Evolutionary conservation across 2,888 invertebrate species (phyloP).

Genomic region (Tipula lateralis): DNA sequence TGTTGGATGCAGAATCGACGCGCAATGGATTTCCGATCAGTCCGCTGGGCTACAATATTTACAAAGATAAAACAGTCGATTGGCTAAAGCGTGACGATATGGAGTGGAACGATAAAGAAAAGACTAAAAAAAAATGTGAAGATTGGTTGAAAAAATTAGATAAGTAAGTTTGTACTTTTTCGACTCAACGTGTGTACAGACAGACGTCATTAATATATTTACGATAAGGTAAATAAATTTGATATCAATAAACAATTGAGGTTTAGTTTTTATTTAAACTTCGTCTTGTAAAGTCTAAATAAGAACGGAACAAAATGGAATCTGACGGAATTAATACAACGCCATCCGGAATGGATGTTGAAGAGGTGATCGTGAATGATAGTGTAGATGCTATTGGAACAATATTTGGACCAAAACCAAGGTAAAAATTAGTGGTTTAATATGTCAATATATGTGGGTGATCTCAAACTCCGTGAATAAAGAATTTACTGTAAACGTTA

Average conservation of each 20-base stretch:
- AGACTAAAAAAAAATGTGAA: slow-evolving; percentile 35
- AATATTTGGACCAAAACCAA: background rate
- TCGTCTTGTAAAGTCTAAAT: background rate
- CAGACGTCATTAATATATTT: no score
- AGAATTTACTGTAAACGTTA: background rate
- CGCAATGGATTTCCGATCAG: slow-evolving; percentile 31
- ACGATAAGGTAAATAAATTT: background rate
- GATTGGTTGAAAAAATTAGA: slow-evolving; percentile 31
- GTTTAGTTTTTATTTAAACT: background rate
- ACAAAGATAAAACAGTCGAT: slow-evolving; percentile 29
- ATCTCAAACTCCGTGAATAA: no score
- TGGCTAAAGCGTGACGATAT: slow-evolving; percentile 31
- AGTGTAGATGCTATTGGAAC: background rate
- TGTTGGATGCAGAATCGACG: slow-evolving; percentile 26
- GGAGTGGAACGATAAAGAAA: slow-evolving; percentile 36
- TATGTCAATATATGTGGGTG: background rate
- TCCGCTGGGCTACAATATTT: slow-evolving; percentile 30
- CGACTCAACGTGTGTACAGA: no score
- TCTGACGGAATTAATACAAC: background rate
- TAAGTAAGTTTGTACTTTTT: background rate
- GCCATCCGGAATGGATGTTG: background rate
- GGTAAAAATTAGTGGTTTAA: background rate
- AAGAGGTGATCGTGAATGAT: background rate
- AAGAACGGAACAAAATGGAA: background rate
- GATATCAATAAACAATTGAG: background rate